These are phyloP conservation scores for Choloepus didactylus DNA, from an alignment of 2,797 vertebrate genomes.

Conservation along the genomic window DNA sequence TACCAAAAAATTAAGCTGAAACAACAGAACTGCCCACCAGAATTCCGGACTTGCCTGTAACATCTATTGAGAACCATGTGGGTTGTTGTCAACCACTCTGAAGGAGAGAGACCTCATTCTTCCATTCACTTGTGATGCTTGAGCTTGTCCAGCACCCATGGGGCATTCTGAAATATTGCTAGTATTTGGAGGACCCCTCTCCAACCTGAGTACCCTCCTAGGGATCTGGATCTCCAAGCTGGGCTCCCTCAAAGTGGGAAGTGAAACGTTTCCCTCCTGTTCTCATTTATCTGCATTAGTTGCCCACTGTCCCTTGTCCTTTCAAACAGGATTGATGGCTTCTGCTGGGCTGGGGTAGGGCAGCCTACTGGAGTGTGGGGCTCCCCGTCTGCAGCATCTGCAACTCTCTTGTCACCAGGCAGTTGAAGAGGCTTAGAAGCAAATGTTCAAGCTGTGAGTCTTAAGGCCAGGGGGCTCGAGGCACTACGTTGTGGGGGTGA, in stretches of 20 bases:
- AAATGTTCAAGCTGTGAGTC: neutral
- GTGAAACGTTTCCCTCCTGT: neutral
- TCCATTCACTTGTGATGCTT: neutral
- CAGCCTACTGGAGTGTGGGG: neutral
- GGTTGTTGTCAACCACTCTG: rapidly evolving
- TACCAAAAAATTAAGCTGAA: neutral
- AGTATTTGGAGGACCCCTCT: neutral
- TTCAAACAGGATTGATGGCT: neutral
- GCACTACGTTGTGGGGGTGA: neutral
- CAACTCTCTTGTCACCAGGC: neutral
- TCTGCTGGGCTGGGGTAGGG: neutral
- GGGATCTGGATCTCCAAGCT: neutral
- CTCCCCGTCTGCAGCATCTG: neutral
- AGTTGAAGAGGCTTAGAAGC: neutral
- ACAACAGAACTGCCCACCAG: neutral
- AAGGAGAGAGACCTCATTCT: neutral
- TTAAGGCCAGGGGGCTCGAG: neutral
- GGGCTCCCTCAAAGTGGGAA: neutral
- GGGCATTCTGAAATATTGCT: neutral
- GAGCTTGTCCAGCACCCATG: neutral
- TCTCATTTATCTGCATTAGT: neutral
- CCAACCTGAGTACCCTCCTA: neutral
- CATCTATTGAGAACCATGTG: neutral
- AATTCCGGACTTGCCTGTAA: neutral
- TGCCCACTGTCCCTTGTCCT: neutral